These are phyloP conservation scores for Capromys pilorides DNA, from an alignment of 2,797 vertebrate genomes.

Conservation along the genomic window DNA sequence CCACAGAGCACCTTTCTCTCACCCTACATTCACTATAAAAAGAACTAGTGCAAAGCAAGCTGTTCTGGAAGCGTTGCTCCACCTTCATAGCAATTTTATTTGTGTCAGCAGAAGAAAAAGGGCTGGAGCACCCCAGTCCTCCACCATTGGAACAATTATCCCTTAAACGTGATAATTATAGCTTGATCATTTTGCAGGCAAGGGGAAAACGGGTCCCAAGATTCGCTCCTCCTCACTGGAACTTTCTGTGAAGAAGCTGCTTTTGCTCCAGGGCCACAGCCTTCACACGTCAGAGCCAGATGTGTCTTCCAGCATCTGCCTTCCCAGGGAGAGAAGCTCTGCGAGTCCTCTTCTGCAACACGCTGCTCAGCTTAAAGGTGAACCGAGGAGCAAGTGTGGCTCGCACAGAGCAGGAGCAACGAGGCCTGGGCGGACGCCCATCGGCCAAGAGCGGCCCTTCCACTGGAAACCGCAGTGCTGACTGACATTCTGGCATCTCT, in stretches of 20 bases:
- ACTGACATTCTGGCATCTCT: neutral
- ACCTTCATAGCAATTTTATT: conserved; percentile 61
- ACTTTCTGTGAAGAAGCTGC: conserved; percentile 54
- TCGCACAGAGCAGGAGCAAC: neutral
- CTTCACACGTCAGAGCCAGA: conserved; percentile 8
- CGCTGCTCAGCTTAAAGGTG: neutral
- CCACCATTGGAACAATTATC: conserved; percentile 58
- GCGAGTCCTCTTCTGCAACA: neutral
- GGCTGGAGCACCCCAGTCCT: conserved; percentile 33
- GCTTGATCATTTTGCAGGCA: conserved; percentile 68
- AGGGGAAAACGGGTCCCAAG: conserved; percentile 36
- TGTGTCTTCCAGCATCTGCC: neutral
- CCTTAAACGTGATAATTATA: conserved; percentile 57
- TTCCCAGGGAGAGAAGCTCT: conserved; percentile 26
- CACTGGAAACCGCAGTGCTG: conserved; percentile 44
- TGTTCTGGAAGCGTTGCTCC: conserved; percentile 5
- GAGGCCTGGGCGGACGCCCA: neutral
- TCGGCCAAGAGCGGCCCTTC: conserved; percentile 14
- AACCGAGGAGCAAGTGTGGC: neutral
- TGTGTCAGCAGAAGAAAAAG: conserved; percentile 55
- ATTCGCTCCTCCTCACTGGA: conserved; percentile 23
- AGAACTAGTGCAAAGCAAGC: conserved; percentile 53
- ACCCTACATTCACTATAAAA: conserved; percentile 59
- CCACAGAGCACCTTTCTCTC: conserved; percentile 30
- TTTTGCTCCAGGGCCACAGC: conserved; percentile 5